Evolutionary conservation across 1,140 invertebrate genomes (phyloP).

Genomic region (Bombyx mori): DNA sequence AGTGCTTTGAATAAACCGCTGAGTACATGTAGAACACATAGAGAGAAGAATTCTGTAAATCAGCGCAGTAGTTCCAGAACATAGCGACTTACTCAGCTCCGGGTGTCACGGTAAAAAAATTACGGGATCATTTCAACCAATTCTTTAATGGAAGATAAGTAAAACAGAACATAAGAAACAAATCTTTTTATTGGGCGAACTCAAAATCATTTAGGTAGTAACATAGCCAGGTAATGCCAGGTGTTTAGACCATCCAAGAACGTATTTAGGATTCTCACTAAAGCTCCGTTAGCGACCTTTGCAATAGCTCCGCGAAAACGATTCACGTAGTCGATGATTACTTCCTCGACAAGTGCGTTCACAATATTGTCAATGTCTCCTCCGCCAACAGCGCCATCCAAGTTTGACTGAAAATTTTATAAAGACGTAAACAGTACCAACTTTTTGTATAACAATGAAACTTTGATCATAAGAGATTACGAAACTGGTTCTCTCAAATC

Average conservation of each 20-base stretch:
- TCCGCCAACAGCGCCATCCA: conserved; percentile 49
- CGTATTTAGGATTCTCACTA: conserved; percentile 28
- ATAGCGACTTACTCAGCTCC: too few species aligned
- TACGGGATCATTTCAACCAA: too few species aligned
- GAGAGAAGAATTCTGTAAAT: too few species aligned
- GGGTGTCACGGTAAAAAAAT: too few species aligned
- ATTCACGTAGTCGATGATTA: conserved; percentile 45
- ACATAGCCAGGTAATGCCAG: conserved; percentile 35
- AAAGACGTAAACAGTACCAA: neutral
- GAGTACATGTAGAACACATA: too few species aligned
- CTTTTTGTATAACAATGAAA: neutral
- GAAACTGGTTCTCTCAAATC: too few species aligned
- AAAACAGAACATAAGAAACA: neutral
- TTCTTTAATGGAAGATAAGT: neutral
- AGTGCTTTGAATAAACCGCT: too few species aligned
- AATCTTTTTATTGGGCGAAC: neutral
- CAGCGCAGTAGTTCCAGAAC: too few species aligned
- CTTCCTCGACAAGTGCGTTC: conserved; percentile 49
- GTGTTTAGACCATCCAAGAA: conserved; percentile 40
- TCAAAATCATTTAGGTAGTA: conserved; percentile 19
- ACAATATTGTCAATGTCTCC: conserved; percentile 52
- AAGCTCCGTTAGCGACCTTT: conserved; percentile 4
- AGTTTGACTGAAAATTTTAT: conserved; percentile 24
- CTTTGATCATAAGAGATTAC: too few species aligned
- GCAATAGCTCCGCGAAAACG: conserved; percentile 39